Evolutionary conservation across 1,140 invertebrate genomes (phyloP).

Genomic region (Probaryconus sp.): DNA sequence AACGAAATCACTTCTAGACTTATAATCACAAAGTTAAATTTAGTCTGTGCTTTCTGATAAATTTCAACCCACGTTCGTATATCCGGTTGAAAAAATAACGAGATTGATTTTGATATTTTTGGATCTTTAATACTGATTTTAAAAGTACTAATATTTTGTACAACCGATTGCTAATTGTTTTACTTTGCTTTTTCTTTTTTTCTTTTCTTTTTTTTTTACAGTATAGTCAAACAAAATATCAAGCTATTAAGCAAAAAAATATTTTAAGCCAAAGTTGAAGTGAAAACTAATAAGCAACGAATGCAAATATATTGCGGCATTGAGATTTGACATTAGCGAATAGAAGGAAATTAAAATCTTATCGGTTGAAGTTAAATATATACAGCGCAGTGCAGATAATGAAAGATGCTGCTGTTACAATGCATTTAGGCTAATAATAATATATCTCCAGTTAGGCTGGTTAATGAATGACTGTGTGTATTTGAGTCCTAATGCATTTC

Average conservation of each 20-base stretch:
- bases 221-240: no score
- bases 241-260: no score
- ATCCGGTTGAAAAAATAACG: slow-evolving; percentile 30
- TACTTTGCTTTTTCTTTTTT: no score
- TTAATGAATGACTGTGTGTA: no score
- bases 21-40: slow-evolving; percentile 45
- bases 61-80: slow-evolving; percentile 45
- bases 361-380: neutral
- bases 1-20: slow-evolving; percentile 24
- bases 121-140: slow-evolving; percentile 25
- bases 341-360: slow-evolving; percentile 13
- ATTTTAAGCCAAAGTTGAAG: neutral
- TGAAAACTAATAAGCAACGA: neutral
- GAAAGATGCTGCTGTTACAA: no score
- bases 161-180: no score
- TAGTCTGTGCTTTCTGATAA: slow-evolving; percentile 52
- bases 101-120: slow-evolving; percentile 48
- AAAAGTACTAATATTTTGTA: slow-evolving; percentile 1
- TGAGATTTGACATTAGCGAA: neutral
- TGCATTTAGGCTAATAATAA: no score
- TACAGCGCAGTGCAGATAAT: no score
- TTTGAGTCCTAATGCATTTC: no score
- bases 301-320: neutral
- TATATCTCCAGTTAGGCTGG: no score
- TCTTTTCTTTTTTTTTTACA: no score